Evolutionary conservation across 2,797 vertebrate species (phyloP), one percentile per base, ranked within the genome.

Genomic region (Pitangus sulphuratus): DNA sequence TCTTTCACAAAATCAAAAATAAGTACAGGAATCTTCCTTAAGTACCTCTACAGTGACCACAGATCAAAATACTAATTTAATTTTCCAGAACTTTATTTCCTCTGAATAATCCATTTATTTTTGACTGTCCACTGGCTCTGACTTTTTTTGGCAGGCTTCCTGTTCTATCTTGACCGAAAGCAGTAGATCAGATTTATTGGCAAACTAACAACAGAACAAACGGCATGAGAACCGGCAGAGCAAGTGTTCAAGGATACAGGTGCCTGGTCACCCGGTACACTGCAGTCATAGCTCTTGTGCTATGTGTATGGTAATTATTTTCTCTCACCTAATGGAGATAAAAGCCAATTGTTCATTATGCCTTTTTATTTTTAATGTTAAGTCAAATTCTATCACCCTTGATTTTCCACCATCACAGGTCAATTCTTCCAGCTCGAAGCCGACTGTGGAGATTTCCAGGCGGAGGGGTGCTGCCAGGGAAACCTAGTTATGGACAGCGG

Each of bases 401-500:
- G 11, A 16, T 16, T 79, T 68, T 28, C 33, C 66, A 56, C 42
- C 5, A 8, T 15, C 22, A 22, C 24, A 5, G 37, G 22, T 17
- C 39, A 42, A 15, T 57, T 69, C 17, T 60, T 15, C 64, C 42
- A 56, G 9, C 28, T 15, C 6, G 18, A 20, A 22, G 47, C 11
- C 3, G 24, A 15, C 5, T 4, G 0, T 0, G 18, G 66, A 45
- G 51, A 12, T 42, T 19, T 25, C 39, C 45, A 25, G 31, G 50
- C 0, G 5, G n/a, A 26, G 5, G 25, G 14, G 33, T 1, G 16
- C n/a, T 2, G 8, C 31, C 6, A 6, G 15, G 22, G 42, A 42
- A 31, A 33, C 14, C 54, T 0, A 0, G 6, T 0, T 0, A 8
- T 16, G 15, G 45, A 6, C 33, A 12, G 33, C 6, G 6, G 24